Evolutionary conservation across 2,113 vertebrate species (phyloP).

Genomic region (Leptosomus discolor): DNA sequence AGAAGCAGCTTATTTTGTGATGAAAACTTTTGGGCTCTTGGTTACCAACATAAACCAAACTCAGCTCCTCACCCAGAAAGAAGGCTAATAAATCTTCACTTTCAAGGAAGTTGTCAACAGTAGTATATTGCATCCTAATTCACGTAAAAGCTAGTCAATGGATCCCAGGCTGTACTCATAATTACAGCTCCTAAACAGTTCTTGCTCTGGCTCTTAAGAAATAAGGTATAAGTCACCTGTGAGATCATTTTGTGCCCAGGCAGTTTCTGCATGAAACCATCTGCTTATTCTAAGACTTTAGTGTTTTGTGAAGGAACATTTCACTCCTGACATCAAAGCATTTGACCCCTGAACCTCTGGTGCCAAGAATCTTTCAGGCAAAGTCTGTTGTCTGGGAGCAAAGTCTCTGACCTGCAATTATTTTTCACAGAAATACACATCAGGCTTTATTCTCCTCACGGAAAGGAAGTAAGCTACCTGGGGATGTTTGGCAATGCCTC

Average conservation of each 20-base stretch:
- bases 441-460: neutral
- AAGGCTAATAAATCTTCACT: neutral
- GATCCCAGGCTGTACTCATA: neutral
- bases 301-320: conserved; percentile 60
- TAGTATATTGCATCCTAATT: neutral
- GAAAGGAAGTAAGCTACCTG: neutral
- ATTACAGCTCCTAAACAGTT: neutral
- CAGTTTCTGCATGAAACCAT: conserved; percentile 50
- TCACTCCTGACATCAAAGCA: conserved; percentile 74
- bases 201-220: conserved; percentile 52
- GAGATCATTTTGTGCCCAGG: conserved; percentile 24
- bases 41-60: neutral
- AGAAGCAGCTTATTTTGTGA: neutral
- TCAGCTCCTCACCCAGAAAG: neutral
- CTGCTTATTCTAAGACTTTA: conserved; percentile 57
- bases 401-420: neutral
- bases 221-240: conserved; percentile 68
- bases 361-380: conserved; percentile 20
- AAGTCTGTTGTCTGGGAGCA: neutral
- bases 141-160: neutral
- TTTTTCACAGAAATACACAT: neutral
- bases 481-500: neutral
- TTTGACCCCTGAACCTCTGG: conserved; percentile 45
- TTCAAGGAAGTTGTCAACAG: neutral
- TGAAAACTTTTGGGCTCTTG: neutral